phyloP scores from a whole-genome alignment of 2,888 invertebrate genomes.

The Pandemis cinnamomeana region DNA sequence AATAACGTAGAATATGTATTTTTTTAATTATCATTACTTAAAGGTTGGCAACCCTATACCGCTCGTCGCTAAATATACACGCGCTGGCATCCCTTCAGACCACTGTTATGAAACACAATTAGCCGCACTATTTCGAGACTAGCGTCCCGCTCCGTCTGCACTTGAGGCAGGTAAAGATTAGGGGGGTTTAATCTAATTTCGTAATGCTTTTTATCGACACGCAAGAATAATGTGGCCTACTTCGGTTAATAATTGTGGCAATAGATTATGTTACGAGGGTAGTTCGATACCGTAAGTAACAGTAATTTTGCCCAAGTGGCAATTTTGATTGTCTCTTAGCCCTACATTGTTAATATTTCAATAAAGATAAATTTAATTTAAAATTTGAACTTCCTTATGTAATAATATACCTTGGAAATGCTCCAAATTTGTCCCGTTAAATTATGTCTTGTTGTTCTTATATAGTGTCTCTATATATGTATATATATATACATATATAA shows the following conservation, averaged over 20 bases:
- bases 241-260: constrained; percentile 15
- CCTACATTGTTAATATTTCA: not conserved
- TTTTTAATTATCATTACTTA: not conserved
- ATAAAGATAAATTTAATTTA: not conserved
- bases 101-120: constrained; percentile 79
- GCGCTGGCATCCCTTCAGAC: constrained; percentile 71
- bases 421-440: too few species aligned
- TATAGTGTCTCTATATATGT: too few species aligned
- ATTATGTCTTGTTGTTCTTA: not conserved
- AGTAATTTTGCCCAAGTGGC: not conserved
- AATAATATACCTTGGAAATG: not conserved
- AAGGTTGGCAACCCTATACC: constrained; percentile 36
- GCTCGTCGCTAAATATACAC: constrained; percentile 72
- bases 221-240: constrained; percentile 34
- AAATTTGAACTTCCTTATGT: not conserved
- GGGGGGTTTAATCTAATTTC: constrained; percentile 37
- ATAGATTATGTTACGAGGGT: constrained; percentile 12
- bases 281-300: not conserved
- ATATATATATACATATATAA: too few species aligned
- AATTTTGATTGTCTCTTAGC: not conserved
- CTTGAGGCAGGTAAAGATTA: constrained; percentile 37
- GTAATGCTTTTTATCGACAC: constrained; percentile 31
- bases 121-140: constrained; percentile 76
- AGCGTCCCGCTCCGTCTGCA: constrained; percentile 54
- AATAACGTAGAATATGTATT: not conserved